Evolutionary conservation across 2,888 invertebrate species (phyloP).

Genomic region (Cosmia trapezina): DNA sequence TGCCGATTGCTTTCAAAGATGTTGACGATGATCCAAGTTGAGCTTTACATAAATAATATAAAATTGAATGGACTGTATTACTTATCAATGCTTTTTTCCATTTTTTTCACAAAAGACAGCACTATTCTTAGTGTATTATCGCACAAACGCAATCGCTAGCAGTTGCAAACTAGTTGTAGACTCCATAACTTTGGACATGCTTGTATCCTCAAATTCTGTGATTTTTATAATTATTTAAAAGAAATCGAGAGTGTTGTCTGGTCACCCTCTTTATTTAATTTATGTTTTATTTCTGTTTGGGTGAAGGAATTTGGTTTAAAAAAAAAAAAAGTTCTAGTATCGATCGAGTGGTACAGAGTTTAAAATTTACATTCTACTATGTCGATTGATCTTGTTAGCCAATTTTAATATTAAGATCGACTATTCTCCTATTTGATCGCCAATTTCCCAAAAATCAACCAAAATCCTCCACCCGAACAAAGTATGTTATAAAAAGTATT

Average conservation of each 20-base stretch:
- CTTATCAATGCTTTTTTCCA: neutral
- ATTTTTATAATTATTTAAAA: conserved; percentile 70
- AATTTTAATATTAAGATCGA: too few relatives aligned
- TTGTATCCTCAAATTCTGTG: conserved; percentile 77
- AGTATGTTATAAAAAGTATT: conserved; percentile 60
- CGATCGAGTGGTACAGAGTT: neutral
- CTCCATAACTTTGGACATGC: conserved; percentile 58
- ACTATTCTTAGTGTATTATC: neutral
- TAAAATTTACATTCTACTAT: neutral
- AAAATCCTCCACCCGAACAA: conserved; percentile 45
- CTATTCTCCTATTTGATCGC: neutral
- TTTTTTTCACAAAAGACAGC: neutral
- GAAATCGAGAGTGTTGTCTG: conserved; percentile 69
- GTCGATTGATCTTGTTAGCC: neutral
- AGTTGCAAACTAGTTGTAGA: conserved; percentile 34
- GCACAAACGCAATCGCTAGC: conserved; percentile 24
- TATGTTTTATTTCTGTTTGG: conserved; percentile 33
- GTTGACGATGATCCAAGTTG: neutral
- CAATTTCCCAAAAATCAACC: neutral
- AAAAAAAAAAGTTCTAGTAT: neutral
- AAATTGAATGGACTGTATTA: neutral
- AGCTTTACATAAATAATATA: neutral
- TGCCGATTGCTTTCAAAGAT: conserved; percentile 10
- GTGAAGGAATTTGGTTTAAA: conserved; percentile 20
- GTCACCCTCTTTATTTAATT: conserved; percentile 66